These are phyloP conservation scores for Isichthys henryi DNA, from an alignment of 2,113 vertebrate species.

Conservation along the genomic window DNA sequence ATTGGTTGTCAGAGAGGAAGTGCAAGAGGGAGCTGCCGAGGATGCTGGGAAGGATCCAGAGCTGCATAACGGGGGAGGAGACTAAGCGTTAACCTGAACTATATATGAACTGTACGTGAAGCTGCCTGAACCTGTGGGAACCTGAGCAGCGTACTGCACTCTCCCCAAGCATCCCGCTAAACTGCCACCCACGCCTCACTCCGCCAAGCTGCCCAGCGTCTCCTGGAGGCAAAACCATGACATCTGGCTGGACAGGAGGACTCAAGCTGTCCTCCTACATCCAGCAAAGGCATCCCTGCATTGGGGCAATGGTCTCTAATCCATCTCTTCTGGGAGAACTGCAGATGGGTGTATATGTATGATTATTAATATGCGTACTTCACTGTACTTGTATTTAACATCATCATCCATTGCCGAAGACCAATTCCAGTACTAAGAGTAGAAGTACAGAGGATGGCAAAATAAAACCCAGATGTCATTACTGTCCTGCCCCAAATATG, in stretches of 20 bases:
- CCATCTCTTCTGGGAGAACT: neutral
- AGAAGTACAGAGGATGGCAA: neutral
- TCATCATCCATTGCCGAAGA: neutral
- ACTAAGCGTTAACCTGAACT: neutral
- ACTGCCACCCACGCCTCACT: neutral
- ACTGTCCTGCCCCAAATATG: neutral
- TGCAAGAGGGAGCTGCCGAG: constrained; percentile 77
- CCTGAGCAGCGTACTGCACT: neutral
- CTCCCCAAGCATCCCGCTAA: neutral
- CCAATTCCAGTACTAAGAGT: neutral
- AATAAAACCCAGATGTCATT: neutral
- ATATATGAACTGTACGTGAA: neutral
- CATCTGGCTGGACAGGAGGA: neutral
- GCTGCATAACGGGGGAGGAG: constrained; percentile 46
- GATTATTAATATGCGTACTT: neutral
- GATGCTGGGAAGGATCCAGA: constrained; percentile 88
- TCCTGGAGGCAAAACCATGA: neutral
- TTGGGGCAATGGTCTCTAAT: neutral
- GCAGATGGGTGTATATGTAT: neutral
- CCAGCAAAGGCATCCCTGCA: neutral
- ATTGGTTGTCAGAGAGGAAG: constrained; percentile 70
- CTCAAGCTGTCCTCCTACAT: neutral
- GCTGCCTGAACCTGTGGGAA: neutral
- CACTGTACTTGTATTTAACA: neutral
- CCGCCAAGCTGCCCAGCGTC: neutral